Conservation (phyloP, 1,140 invertebrate genomes). For the Diuraphis noxia region DNA sequence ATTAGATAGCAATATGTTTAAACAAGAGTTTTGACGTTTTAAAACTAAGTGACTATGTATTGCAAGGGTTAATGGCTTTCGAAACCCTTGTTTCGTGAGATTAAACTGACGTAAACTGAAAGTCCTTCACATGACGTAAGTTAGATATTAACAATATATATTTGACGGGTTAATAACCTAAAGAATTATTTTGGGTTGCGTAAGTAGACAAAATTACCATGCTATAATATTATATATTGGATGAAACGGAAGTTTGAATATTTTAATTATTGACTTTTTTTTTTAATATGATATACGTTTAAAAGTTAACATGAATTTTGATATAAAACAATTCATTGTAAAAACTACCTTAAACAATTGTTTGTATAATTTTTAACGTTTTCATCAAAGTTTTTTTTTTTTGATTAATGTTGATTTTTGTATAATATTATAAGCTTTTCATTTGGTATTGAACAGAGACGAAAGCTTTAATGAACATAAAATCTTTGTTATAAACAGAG, state of each 20-base stretch:
- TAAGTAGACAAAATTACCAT: background rate
- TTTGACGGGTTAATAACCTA: slow-evolving; percentile 15
- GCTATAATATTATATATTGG: background rate
- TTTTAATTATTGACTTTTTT: background rate
- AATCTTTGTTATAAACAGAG: background rate
- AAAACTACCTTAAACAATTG: background rate
- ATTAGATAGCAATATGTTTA: background rate
- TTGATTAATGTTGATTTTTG: background rate
- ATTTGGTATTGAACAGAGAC: background rate
- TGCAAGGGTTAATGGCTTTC: background rate
- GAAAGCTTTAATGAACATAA: background rate
- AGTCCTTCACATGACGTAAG: background rate
- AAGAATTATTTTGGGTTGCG: background rate
- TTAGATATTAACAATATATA: background rate
- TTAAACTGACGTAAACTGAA: slow-evolving; percentile 9
- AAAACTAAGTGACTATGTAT: background rate
- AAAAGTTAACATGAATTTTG: background rate
- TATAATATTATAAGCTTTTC: background rate
- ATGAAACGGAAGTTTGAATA: background rate
- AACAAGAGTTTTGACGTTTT: background rate
- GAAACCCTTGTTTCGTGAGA: background rate
- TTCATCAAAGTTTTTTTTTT: background rate
- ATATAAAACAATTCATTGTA: background rate
- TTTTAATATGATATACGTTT: background rate
- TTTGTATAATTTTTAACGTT: background rate